Base-by-base conservation (phyloP, 2,113 vertebrate species). In the Stigmatopora nigra region DNA sequence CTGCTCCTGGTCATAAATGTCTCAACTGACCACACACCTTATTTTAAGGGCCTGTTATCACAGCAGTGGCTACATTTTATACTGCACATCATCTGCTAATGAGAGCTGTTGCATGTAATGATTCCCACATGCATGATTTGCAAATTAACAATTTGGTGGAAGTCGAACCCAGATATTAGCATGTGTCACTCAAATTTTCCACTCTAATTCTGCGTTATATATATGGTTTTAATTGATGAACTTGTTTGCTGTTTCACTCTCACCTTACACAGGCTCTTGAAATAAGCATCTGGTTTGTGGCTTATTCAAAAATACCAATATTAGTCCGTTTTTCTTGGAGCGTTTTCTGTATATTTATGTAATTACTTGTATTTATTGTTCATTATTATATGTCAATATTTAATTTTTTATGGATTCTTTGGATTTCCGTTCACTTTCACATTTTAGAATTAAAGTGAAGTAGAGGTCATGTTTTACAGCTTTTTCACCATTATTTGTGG, bases 321-420 rank as follows among this genome's bases (percentile, higher is more conserved):
- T 94, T 93, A 89, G 91, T 89, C 89, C 91, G 71, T 87, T 88
- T 92, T 91, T 84, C 53, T 15, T 31, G 12, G 31, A 56, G 53
- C 53, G 22, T 74, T 91, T 90, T 88, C 70, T 94, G 91, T 95
- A 93, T 93, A 93, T 94, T 95, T 93, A 92, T 95, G 92, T 94
- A 94, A 94, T 90, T 91, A 94, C 92, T 74, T 92, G 89, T 98
- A 98, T 98, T 98, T 98, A 97, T 97, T 98, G 94, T 83, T 85
- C 90, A 91, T 79, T 89, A 91, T 85, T 75, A 85, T 86, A 86
- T 93, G 91, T 95, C 93, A 86, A 79, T 90, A 91, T 89, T 87
- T 94, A 95, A 93, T 93, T 93, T 93, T 92, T 91, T 91, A 92
- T 89, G 87, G 86, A 92, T 88, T 84, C 90, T 85, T 86, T 89